Conservation (phyloP, 1,140 invertebrate species). For the Centruroides sculpturatus region DNA sequence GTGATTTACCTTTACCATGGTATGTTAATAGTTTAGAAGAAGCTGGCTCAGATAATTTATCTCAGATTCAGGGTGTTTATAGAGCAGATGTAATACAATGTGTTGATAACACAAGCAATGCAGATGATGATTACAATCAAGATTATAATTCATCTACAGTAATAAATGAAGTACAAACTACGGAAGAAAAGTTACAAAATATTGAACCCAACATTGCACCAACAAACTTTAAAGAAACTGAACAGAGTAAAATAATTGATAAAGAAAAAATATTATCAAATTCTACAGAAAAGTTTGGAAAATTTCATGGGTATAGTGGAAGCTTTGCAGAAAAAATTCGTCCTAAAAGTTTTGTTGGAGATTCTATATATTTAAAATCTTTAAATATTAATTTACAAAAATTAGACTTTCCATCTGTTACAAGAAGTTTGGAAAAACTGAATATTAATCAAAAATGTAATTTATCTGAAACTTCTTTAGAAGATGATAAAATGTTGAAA, state of each 20-base stretch:
- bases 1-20: not conserved
- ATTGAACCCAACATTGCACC: not conserved
- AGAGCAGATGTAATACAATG: not conserved
- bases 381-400: conserved; percentile 18
- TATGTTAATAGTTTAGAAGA: not conserved
- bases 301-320: conserved; percentile 17
- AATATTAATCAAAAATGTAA: not conserved
- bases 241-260: too few relatives aligned
- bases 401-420: conserved; percentile 15
- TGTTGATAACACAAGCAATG: not conserved
- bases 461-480: not conserved
- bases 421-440: conserved; percentile 5
- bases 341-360: conserved; percentile 14
- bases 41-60: not conserved
- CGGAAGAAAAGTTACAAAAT: not conserved
- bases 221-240: not conserved
- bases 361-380: conserved; percentile 17
- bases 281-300: conserved; percentile 3
- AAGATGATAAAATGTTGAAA: not conserved
- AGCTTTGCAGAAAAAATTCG: conserved; percentile 19
- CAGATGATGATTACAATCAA: not conserved
- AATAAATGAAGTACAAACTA: not conserved
- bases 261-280: not conserved
- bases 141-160: not conserved
- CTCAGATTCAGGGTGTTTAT: not conserved